A percentile compares a stretch with the other conserved stretches of the same genome.
phyloP scores from a whole-genome alignment of 2,113 vertebrate species.

The Melanerpes aurifrons region DNA sequence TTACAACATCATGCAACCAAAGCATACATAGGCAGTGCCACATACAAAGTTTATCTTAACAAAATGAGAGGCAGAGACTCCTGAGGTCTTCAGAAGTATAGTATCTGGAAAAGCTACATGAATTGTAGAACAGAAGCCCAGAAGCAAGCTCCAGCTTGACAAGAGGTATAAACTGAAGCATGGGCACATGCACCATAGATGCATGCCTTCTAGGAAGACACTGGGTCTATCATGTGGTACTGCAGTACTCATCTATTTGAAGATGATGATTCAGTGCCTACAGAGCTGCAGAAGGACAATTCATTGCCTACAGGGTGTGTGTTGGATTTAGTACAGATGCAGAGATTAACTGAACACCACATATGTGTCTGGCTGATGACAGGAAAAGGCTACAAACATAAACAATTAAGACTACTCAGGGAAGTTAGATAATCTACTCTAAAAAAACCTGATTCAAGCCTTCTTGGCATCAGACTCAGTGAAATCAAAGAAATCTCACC shows the following conservation, averaged over 20 bases:
- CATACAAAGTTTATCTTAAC: accelerated
- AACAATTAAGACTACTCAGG: background rate
- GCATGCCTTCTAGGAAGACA: background rate
- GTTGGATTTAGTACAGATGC: background rate
- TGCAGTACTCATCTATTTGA: background rate
- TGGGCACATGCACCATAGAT: accelerated
- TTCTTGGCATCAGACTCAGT: background rate
- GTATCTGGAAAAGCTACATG: accelerated
- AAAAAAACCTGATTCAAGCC: background rate
- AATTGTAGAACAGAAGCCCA: background rate
- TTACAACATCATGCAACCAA: accelerated
- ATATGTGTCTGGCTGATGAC: background rate
- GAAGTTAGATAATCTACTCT: background rate
- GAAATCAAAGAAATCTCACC: background rate
- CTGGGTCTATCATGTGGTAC: background rate
- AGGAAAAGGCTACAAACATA: background rate
- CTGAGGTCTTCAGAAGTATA: accelerated
- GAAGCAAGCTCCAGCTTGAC: background rate
- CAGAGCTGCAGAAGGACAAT: background rate
- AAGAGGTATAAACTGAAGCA: accelerated
- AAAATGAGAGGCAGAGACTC: background rate
- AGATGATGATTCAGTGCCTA: background rate
- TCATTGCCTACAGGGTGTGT: background rate
- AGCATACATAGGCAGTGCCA: accelerated
- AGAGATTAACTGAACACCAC: background rate